These are phyloP conservation scores for Vipera latastei DNA, from an alignment of 2,797 vertebrate genomes.

Conservation along the genomic window DNA sequence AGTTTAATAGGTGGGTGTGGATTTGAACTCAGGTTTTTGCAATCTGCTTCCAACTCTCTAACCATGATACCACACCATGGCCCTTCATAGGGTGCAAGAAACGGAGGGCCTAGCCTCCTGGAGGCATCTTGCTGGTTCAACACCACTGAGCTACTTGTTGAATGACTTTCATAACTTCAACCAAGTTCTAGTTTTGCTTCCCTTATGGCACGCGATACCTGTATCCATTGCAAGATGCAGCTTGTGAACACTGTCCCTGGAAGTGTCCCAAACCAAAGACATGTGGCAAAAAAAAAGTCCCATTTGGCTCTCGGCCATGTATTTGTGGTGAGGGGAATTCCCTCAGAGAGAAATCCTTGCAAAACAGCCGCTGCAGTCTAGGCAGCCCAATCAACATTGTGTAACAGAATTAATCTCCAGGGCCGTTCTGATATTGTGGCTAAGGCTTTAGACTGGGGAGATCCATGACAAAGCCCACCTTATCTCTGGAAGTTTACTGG, in stretches of 20 bases:
- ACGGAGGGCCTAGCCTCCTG: background rate
- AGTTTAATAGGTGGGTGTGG: background rate
- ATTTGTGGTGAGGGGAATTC: background rate
- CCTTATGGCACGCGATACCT: background rate
- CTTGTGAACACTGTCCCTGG: background rate
- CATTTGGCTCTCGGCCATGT: background rate
- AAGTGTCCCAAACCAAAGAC: background rate
- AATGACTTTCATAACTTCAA: background rate
- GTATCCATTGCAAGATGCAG: background rate
- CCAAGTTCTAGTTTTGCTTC: background rate
- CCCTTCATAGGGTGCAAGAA: background rate
- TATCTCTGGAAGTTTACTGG: background rate
- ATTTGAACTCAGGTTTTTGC: background rate
- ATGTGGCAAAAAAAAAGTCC: background rate
- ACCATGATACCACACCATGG: background rate
- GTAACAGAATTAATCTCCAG: background rate
- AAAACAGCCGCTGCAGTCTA: background rate
- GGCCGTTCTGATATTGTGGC: background rate
- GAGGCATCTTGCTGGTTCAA: background rate
- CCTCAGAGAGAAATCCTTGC: background rate
- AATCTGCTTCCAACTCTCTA: background rate
- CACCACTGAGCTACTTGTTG: background rate
- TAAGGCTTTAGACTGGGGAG: background rate
- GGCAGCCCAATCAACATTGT: background rate
- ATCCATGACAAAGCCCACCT: background rate